Evolutionary conservation across 1,140 invertebrate species (phyloP).

Genomic region (Diuraphis noxia): DNA sequence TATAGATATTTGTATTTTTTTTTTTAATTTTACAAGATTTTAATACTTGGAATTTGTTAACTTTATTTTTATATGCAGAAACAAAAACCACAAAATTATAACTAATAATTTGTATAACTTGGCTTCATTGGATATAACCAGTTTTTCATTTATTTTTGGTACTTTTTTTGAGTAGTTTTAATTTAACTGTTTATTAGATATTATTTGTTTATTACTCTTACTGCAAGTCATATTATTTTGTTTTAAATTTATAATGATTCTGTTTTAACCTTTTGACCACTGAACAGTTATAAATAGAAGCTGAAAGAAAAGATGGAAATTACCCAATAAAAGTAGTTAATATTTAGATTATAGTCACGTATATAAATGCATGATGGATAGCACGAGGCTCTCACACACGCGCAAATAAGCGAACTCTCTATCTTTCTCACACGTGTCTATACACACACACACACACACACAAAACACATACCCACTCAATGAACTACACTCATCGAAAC

Average conservation of each 20-base stretch:
- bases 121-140: background rate
- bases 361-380: background rate
- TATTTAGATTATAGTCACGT: background rate
- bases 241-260: background rate
- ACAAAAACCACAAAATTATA: background rate
- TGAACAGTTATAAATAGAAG: background rate
- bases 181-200: background rate
- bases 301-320: background rate
- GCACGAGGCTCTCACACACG: background rate
- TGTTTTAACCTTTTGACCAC: background rate
- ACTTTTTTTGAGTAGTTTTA: background rate
- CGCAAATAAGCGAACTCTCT: background rate
- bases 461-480: background rate
- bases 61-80: background rate
- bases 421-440: background rate
- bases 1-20: too few relatives aligned
- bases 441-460: background rate
- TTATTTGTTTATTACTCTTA: background rate
- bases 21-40: background rate
- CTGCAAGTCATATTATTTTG: background rate
- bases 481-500: background rate
- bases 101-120: background rate
- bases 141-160: background rate
- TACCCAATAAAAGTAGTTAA: background rate
- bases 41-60: background rate